Evolutionary conservation across 2,113 vertebrate genomes (phyloP), one percentile per base, ranked within the genome.

Genomic region (Cebidichthys violaceus): DNA sequence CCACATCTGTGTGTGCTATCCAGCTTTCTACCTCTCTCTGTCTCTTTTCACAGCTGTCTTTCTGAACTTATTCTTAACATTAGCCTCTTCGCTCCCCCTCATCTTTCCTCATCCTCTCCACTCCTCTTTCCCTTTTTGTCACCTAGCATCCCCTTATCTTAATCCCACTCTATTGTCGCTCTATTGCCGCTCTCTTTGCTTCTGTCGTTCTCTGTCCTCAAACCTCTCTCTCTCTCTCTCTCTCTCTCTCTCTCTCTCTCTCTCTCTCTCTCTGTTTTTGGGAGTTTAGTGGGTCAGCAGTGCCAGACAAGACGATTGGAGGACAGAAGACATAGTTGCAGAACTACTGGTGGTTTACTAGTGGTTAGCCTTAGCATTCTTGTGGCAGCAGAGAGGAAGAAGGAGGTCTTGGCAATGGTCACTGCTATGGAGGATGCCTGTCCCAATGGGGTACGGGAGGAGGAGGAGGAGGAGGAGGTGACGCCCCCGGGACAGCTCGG

Each of bases 381-480:
- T 87, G 89, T 81, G 89, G 92, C 75, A 54, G 45, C 69, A 80
- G 82, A 66, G 66, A 78, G 83, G 79, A 86, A 70, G 72, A 81
- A 89, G 75, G 75, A 79, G 84, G 72, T 57, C 35, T 88, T 68
- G 68, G 82, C 73, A 80, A 95, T 94, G 93, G 94, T 95, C 82
- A 90, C 92, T 41, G 91, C 90, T 67, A 84, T 93, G 89, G 92
- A 90, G 54, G 90, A 95, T n/a, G 80, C 84, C 50, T 91, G 91
- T 86, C 77, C 89, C 80, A 93, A 91, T 74, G 92, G 90, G 84
- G 90, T 77, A 37, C 87, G 54, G 82, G 82, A 90, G 52, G 85
- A 93, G 83, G 79, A 81, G 70, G 79, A 81, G 70, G 54, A 57
- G 54, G 66, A 86, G 82, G 81, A 86, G 82, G 81, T 50, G 84